phyloP scores from a whole-genome alignment of 1,140 invertebrate species.

The Antheraea mylitta region DNA sequence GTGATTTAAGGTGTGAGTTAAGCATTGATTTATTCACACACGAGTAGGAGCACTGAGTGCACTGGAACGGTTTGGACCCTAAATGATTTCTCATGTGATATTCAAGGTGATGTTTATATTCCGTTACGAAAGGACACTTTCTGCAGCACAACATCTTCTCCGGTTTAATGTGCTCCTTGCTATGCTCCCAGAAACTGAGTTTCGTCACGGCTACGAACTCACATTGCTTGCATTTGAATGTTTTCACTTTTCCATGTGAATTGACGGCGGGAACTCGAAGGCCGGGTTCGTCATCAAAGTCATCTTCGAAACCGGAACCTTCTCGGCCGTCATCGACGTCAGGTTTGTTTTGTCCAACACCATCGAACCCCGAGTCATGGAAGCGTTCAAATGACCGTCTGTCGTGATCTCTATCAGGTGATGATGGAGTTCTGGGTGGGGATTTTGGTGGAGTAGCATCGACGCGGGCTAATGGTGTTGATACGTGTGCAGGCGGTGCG shows the following conservation, averaged over 20 bases:
- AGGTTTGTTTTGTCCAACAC: slow-evolving; percentile 42
- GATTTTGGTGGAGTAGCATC: slow-evolving; percentile 79
- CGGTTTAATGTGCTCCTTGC: slow-evolving; percentile 92
- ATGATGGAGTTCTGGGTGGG: slow-evolving; percentile 68
- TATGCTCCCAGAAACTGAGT: slow-evolving; percentile 96
- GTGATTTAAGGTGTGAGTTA: slow-evolving; percentile 98
- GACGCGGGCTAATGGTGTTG: slow-evolving; percentile 56
- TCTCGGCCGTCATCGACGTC: slow-evolving; percentile 70
- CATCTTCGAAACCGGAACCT: slow-evolving; percentile 73
- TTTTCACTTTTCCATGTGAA: slow-evolving; percentile 91
- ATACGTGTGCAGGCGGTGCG: slow-evolving; percentile 61
- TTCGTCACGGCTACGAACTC: slow-evolving; percentile 91
- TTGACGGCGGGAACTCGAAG: slow-evolving; percentile 86
- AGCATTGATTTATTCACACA: slow-evolving; percentile 99
- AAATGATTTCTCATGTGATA: slow-evolving; percentile 98
- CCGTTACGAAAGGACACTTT: slow-evolving; percentile 97
- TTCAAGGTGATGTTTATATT: slow-evolving; percentile 99
- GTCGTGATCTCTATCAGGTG: slow-evolving; percentile 51
- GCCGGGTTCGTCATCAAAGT: slow-evolving; percentile 83
- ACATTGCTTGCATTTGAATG: slow-evolving; percentile 96
- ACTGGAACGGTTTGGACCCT: slow-evolving; percentile 98
- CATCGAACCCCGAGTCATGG: slow-evolving; percentile 64
- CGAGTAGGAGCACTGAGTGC: slow-evolving; percentile 92
- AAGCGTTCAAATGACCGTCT: slow-evolving; percentile 50
- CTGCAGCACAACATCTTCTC: slow-evolving; percentile 96